Evolutionary conservation across 2,797 vertebrate genomes (phyloP).

Genomic region (Uromys caudimaculatus): DNA sequence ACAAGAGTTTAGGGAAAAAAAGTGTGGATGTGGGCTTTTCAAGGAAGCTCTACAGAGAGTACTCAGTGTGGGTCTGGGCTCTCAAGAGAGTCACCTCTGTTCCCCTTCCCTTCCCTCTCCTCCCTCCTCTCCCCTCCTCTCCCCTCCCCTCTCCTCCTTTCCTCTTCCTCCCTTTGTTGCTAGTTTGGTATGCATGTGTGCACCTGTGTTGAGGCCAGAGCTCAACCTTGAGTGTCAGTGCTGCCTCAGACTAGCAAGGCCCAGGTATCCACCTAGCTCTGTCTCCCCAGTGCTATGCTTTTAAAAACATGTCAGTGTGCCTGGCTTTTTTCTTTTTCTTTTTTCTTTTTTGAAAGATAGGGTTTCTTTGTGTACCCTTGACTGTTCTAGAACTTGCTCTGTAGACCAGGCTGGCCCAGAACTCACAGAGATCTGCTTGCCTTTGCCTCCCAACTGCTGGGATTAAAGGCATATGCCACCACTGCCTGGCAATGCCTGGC

Average conservation of each 20-base stretch:
- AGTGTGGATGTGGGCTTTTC: neutral
- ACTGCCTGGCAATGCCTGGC: neutral
- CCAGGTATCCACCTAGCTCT: neutral
- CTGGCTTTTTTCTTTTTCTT: neutral
- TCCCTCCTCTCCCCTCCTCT: fast-evolving
- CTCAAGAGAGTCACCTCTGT: neutral
- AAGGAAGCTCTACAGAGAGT: neutral
- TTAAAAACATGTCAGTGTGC: neutral
- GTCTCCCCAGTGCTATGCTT: neutral
- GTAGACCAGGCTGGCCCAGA: neutral
- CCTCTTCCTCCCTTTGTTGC: no score
- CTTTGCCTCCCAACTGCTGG: neutral
- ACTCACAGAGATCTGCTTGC: neutral
- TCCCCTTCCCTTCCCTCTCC: neutral
- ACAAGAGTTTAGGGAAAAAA: neutral
- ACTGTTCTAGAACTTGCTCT: neutral
- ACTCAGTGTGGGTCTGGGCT: neutral
- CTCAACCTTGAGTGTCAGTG: neutral
- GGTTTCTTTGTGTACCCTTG: no score
- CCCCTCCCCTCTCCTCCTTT: neutral
- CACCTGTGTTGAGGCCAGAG: neutral
- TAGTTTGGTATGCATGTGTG: neutral
- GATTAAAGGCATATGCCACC: neutral
- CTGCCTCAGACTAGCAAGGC: neutral
- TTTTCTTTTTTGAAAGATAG: neutral